These are phyloP conservation scores for Dromaius novaehollandiae DNA, from an alignment of 2,113 vertebrate species.

Conservation along the genomic window DNA sequence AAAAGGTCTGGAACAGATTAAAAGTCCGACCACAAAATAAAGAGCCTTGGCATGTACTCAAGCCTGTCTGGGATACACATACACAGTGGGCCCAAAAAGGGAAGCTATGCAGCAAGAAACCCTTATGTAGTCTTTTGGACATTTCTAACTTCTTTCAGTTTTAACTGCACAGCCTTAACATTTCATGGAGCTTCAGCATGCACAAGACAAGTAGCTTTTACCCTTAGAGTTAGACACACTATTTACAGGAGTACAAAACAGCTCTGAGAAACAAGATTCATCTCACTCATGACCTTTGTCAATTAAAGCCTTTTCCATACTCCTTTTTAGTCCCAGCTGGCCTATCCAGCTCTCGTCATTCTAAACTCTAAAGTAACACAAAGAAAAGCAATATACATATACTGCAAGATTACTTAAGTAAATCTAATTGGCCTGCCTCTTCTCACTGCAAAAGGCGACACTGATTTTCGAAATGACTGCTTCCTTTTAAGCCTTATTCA, in stretches of 20 bases:
- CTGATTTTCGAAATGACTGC: conserved; percentile 36
- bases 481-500: conserved; percentile 59
- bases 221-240: neutral
- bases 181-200: conserved; percentile 7
- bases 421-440: neutral
- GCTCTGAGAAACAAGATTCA: neutral
- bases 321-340: conserved; percentile 11
- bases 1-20: conserved; percentile 99
- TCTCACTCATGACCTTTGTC: neutral
- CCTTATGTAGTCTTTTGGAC: conserved; percentile 57
- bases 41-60: conserved; percentile 90
- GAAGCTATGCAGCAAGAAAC: conserved; percentile 75
- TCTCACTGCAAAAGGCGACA: conserved; percentile 30
- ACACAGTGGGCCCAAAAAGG: conserved; percentile 86
- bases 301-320: neutral
- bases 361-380: neutral
- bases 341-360: neutral
- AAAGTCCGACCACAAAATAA: conserved; percentile 89
- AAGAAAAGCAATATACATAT: conserved; percentile 13
- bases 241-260: conserved; percentile 3
- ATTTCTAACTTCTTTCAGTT: conserved; percentile 53
- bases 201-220: conserved; percentile 7
- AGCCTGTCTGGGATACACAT: conserved; percentile 89
- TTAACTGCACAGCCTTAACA: conserved; percentile 13
- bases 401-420: conserved; percentile 33